phyloP scores from a whole-genome alignment of 1,140 invertebrate species.

The Drosophila sulfurigaster region DNA sequence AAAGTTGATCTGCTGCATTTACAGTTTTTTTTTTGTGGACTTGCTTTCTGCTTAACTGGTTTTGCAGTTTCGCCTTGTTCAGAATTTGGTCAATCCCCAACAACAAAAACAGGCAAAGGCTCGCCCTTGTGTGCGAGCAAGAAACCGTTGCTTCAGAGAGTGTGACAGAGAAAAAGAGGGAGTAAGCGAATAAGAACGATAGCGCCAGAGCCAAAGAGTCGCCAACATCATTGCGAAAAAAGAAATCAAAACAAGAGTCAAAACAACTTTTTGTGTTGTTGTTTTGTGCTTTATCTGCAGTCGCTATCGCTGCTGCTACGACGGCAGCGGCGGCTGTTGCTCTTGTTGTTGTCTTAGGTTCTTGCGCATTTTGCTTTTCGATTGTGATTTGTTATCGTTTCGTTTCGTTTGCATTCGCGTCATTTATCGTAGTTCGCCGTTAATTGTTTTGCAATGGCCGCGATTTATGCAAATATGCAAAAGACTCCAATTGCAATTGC shows the following conservation, averaged over 20 bases:
- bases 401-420: slow-evolving; percentile 7
- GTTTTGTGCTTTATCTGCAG: slow-evolving; percentile 24
- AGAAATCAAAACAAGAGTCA: slow-evolving; percentile 59
- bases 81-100: slow-evolving; percentile 38
- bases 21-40: slow-evolving; percentile 52
- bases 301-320: slow-evolving; percentile 24
- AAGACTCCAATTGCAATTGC: slow-evolving; percentile 57
- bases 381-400: slow-evolving; percentile 61
- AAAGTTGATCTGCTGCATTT: slow-evolving; percentile 41
- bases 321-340: slow-evolving; percentile 1
- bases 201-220: slow-evolving; percentile 11
- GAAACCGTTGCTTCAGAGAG: slow-evolving; percentile 56
- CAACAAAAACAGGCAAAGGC: slow-evolving; percentile 21
- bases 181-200: slow-evolving; percentile 5
- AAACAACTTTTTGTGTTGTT: slow-evolving; percentile 59
- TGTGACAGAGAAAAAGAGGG: background rate
- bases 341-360: slow-evolving; percentile 67
- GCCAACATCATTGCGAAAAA: slow-evolving; percentile 36
- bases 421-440: slow-evolving; percentile 31
- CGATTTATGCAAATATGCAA: slow-evolving; percentile 70
- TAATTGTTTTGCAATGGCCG: slow-evolving; percentile 53
- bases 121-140: slow-evolving; percentile 42
- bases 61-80: slow-evolving; percentile 33
- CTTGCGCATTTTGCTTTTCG: slow-evolving; percentile 48
- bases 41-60: slow-evolving; percentile 60